Percentiles rank a stretch among this genome's conserved stretches.
Evolutionary conservation across 2,797 vertebrate species (phyloP).

Genomic region (Danio kyathit): DNA sequence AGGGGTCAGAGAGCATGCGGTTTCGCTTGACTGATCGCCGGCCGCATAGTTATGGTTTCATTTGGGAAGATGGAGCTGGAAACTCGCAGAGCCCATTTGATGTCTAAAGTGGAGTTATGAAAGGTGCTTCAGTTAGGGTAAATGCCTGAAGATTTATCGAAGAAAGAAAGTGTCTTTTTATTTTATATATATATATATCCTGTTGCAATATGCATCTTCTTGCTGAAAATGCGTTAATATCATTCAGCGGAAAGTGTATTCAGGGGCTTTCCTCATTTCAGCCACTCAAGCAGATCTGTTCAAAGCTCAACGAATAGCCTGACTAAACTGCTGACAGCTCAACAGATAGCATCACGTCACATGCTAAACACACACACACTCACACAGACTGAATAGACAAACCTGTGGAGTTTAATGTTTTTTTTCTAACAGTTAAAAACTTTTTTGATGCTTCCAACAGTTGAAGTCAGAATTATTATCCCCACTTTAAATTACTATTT

Average conservation of each 20-base stretch:
- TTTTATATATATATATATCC: neutral
- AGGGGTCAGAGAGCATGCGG: constrained; percentile 64
- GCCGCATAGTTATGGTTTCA: constrained; percentile 70
- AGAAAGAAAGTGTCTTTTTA: neutral
- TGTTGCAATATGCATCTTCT: constrained; percentile 1
- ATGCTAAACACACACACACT: constrained; percentile 33
- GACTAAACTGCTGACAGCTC: constrained; percentile 79
- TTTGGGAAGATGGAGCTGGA: constrained; percentile 53
- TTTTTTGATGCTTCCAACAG: too few species aligned
- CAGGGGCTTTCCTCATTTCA: constrained; percentile 59
- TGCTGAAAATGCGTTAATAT: constrained; percentile 35
- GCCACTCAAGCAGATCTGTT: constrained; percentile 75
- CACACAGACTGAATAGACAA: neutral
- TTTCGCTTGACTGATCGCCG: constrained; percentile 74
- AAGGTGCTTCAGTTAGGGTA: constrained; percentile 22
- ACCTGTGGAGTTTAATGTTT: neutral
- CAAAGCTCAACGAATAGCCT: constrained; percentile 69
- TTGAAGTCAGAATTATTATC: too few species aligned
- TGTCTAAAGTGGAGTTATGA: constrained; percentile 19
- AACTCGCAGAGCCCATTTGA: constrained; percentile 52
- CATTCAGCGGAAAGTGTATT: constrained; percentile 34
- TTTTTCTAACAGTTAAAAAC: neutral
- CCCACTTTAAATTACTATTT: too few species aligned
- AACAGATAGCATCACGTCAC: constrained; percentile 61
- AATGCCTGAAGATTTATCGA: constrained; percentile 8